phyloP scores from a whole-genome alignment of 2,113 vertebrate species.

The Ammodytes marinus region DNA sequence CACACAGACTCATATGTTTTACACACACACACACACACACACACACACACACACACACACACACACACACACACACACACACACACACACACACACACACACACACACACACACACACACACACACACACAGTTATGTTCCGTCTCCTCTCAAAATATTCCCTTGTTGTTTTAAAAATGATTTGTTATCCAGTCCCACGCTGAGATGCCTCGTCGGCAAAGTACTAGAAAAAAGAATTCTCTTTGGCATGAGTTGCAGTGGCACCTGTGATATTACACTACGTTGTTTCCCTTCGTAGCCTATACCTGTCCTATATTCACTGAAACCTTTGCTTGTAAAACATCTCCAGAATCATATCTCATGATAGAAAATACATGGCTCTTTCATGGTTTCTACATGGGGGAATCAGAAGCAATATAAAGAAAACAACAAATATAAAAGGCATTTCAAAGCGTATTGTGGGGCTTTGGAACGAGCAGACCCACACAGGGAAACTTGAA shows the following conservation, averaged over 20 bases:
- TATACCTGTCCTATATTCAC: constrained; percentile 5
- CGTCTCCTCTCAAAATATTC: constrained; percentile 40
- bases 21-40: constrained; percentile 10
- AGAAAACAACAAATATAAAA: constrained; percentile 55
- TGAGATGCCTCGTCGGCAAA: constrained; percentile 30
- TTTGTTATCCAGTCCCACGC: constrained; percentile 50
- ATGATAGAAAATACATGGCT: constrained; percentile 44
- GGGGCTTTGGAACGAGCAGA: constrained; percentile 55
- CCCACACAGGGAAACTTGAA: constrained; percentile 70
- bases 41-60: constrained; percentile 2
- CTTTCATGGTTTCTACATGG: constrained; percentile 44
- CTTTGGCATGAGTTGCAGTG: constrained; percentile 32
- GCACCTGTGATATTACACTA: constrained; percentile 50
- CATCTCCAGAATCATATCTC: constrained; percentile 54
- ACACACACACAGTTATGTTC: constrained; percentile 16
- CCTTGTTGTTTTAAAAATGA: constrained; percentile 40
- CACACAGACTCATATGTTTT: constrained; percentile 9
- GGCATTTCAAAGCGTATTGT: constrained; percentile 65
- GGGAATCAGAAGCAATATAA: constrained; percentile 51
- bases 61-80: too few relatives aligned
- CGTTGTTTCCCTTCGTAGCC: constrained; percentile 49
- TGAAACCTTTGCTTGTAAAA: constrained; percentile 45
- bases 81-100: constrained; percentile 16
- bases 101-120: not conserved
- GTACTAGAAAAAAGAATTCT: constrained; percentile 45